Evolutionary conservation across 2,888 invertebrate genomes (phyloP).

Genomic region (Crossocerus cetratus): DNA sequence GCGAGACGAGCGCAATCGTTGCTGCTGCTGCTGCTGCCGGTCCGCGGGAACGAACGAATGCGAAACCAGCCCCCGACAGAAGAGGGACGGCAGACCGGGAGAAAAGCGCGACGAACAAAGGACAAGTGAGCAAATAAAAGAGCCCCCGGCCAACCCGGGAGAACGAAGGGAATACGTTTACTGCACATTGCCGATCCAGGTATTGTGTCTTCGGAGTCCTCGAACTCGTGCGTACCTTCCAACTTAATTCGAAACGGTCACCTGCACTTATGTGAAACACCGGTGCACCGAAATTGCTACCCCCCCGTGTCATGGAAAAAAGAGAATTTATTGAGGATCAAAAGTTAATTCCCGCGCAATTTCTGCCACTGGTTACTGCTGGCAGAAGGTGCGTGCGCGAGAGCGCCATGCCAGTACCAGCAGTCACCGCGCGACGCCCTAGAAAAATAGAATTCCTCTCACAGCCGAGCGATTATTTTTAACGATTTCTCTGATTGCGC

Average conservation of each 20-base stretch:
- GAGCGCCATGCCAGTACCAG: background rate
- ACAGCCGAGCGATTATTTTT: conserved; percentile 33
- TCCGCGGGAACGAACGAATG: conserved; percentile 37
- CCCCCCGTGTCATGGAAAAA: background rate
- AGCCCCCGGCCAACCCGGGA: conserved; percentile 11
- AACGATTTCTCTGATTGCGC: conserved; percentile 25
- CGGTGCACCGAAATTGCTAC: conserved; percentile 23
- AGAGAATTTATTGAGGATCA: conserved; percentile 23
- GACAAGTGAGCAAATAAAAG: conserved; percentile 18
- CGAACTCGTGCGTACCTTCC: conserved; percentile 39
- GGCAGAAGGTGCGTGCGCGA: background rate
- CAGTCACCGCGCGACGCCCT: no score
- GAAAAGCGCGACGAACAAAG: conserved; percentile 20
- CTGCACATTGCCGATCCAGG: conserved; percentile 25
- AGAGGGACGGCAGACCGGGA: conserved; percentile 22
- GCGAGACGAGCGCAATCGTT: conserved; percentile 60
- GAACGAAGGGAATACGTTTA: conserved; percentile 48
- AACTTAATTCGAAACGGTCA: conserved; percentile 47
- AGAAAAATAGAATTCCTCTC: conserved; percentile 21
- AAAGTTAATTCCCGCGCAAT: conserved; percentile 21
- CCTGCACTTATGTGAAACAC: conserved; percentile 22
- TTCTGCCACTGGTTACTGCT: background rate
- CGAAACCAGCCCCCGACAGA: conserved; percentile 19
- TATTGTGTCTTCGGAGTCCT: conserved; percentile 22
- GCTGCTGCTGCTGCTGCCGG: conserved; percentile 34